These are phyloP conservation scores for Origma solitaria DNA, from an alignment of 2,113 vertebrate species.

Conservation along the genomic window DNA sequence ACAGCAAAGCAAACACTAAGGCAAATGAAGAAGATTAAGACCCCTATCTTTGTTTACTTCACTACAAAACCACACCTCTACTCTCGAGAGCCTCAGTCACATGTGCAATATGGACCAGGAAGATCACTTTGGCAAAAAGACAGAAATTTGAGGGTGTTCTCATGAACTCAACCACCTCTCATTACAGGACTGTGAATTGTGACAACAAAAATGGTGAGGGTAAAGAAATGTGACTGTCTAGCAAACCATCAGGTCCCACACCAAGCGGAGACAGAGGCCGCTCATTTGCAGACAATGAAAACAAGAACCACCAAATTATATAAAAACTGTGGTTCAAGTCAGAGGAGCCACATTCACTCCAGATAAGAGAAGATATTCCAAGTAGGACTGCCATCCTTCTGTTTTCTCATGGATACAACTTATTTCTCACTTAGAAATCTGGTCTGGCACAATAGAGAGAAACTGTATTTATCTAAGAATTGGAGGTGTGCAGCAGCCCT, in stretches of 20 bases:
- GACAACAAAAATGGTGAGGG: background rate
- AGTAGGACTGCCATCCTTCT: background rate
- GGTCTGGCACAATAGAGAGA: background rate
- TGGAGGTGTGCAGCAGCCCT: background rate
- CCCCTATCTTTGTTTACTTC: background rate
- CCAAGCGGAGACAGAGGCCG: background rate
- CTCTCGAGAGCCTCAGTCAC: fast-evolving
- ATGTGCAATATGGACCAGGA: background rate
- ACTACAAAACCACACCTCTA: background rate
- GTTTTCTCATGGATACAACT: background rate
- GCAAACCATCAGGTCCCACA: background rate
- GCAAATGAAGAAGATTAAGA: background rate
- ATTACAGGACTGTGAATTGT: background rate
- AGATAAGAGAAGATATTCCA: background rate
- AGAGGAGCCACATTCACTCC: background rate
- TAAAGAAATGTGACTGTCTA: background rate
- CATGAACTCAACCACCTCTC: background rate
- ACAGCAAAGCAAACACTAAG: conserved; percentile 7
- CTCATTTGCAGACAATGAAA: background rate
- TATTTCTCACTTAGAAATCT: background rate
- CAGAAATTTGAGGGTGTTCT: background rate
- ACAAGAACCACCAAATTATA: background rate
- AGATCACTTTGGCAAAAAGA: background rate
- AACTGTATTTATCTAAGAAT: background rate
- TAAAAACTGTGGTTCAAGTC: background rate